A percentile compares a stretch with the other conserved stretches of the same genome.
phyloP scores from a whole-genome alignment of 2,113 vertebrate species.

The Marmota monax region DNA sequence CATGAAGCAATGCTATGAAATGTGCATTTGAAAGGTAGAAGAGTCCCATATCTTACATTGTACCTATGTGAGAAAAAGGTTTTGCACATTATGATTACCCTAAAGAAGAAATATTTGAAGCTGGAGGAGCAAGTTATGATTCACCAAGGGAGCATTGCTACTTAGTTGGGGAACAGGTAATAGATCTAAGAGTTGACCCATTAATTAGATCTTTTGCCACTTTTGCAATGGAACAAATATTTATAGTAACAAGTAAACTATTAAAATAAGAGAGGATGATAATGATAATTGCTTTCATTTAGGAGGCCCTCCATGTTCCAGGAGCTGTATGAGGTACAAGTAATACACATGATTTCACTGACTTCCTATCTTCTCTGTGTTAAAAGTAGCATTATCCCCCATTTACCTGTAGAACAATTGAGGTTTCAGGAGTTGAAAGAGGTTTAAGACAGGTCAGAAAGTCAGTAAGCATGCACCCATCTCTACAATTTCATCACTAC shows the following conservation, averaged over 20 bases:
- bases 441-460: neutral
- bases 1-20: neutral
- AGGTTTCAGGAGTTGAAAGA: neutral
- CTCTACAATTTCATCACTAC: neutral
- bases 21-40: neutral
- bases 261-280: neutral
- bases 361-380: neutral
- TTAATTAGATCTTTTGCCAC: neutral
- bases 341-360: neutral
- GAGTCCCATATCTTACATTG: neutral
- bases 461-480: neutral
- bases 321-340: neutral
- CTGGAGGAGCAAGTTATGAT: neutral
- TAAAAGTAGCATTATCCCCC: neutral
- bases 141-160: neutral
- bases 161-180: neutral
- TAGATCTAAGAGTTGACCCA: neutral
- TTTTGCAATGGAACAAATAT: slow-evolving; percentile 2
- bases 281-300: slow-evolving; percentile 3
- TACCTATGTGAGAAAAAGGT: neutral
- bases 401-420: neutral
- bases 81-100: neutral
- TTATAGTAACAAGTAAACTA: neutral
- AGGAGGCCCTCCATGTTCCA: neutral
- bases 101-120: slow-evolving; percentile 36